Evolutionary conservation across 2,113 vertebrate species (phyloP).

Genomic region (Xenopus tropicalis): DNA sequence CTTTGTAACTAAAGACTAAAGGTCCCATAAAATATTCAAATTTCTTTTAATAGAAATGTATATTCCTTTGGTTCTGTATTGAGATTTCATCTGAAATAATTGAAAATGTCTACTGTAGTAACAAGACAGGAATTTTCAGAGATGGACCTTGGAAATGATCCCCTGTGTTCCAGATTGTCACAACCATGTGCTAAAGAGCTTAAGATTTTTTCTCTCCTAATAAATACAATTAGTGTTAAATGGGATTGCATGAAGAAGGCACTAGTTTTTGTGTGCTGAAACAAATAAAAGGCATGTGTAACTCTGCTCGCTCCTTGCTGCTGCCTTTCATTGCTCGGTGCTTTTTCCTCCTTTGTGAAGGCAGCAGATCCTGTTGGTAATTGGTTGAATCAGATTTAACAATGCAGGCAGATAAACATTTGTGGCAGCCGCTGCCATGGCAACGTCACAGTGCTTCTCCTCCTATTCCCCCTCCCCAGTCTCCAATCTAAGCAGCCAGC

Average conservation of each 20-base stretch:
- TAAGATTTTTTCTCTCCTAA: too few relatives aligned
- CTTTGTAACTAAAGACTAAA: too few relatives aligned
- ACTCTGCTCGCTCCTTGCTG: slow-evolving; percentile 10
- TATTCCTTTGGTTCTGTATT: too few relatives aligned
- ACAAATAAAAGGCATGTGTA: slow-evolving; percentile 12
- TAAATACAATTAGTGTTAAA: not conserved
- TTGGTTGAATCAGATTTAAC: slow-evolving; percentile 67
- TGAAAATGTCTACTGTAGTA: too few relatives aligned
- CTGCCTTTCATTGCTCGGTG: slow-evolving; percentile 37
- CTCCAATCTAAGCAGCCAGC: slow-evolving; percentile 8
- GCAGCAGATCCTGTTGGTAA: slow-evolving; percentile 49
- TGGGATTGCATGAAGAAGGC: not conserved
- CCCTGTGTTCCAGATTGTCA: too few relatives aligned
- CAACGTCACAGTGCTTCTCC: slow-evolving; percentile 70
- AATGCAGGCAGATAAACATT: slow-evolving; percentile 79
- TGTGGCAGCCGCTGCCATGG: slow-evolving; percentile 85
- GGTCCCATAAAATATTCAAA: too few relatives aligned
- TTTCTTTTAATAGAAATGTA: too few relatives aligned
- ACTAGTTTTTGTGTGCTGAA: not conserved
- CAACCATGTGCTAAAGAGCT: too few relatives aligned
- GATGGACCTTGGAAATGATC: too few relatives aligned
- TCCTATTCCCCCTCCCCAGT: slow-evolving; percentile 45
- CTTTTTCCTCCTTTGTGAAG: slow-evolving; percentile 50
- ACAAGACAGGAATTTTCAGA: too few relatives aligned
- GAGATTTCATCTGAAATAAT: too few relatives aligned